A percentile compares a stretch with the other conserved stretches of the same genome.
These are phyloP conservation scores for Gopherus flavomarginatus DNA, from an alignment of 2,113 vertebrate genomes.

Conservation along the genomic window DNA sequence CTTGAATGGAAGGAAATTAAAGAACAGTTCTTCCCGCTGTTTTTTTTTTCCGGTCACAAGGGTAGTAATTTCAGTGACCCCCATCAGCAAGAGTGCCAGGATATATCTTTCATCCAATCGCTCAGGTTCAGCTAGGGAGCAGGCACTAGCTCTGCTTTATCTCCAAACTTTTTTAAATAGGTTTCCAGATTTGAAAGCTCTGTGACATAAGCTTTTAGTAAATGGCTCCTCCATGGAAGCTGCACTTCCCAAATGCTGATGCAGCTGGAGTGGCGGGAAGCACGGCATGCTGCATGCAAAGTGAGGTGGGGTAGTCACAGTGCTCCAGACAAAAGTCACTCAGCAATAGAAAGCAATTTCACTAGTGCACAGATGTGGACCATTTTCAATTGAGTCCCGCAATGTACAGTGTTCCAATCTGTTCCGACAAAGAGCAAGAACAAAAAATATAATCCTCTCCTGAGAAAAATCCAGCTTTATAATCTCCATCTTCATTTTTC, in stretches of 20 bases:
- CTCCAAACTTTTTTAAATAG: background rate
- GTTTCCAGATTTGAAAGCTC: background rate
- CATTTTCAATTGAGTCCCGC: background rate
- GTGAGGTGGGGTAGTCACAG: background rate
- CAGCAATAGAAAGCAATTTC: background rate
- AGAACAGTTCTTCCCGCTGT: accelerated
- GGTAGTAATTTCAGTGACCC: background rate
- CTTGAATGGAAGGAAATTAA: accelerated
- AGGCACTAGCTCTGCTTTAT: background rate
- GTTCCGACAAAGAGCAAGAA: background rate
- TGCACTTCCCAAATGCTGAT: accelerated
- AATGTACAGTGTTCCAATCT: background rate
- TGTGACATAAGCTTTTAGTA: accelerated
- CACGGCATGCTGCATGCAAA: accelerated
- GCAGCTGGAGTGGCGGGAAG: background rate
- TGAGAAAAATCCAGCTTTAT: background rate
- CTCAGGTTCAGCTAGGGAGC: accelerated
- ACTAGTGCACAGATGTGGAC: accelerated
- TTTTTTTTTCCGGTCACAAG: background rate
- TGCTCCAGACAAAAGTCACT: accelerated
- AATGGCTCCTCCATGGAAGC: background rate
- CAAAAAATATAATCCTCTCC: conserved; percentile 50
- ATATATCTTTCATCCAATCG: accelerated
- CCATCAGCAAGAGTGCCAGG: background rate
- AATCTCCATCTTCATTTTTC: conserved; percentile 13